Conservation (phyloP, 2,797 vertebrate genomes). For the Naso thynnoides region DNA sequence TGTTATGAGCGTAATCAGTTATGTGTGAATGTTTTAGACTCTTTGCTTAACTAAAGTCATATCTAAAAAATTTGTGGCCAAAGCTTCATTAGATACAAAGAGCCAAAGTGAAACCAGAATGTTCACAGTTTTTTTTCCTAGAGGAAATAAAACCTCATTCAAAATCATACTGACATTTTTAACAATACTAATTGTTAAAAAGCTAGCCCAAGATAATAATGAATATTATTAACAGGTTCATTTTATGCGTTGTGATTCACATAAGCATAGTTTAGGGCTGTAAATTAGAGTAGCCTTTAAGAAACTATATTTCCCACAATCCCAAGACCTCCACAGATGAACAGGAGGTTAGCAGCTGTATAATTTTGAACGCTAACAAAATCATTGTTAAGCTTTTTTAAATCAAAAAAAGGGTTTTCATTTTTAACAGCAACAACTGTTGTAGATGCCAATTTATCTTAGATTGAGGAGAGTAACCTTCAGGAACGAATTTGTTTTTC, state of each 20-base stretch:
- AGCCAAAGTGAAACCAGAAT: too few species aligned
- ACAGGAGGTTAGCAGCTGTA: not conserved
- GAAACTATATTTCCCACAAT: not conserved
- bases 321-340: not conserved
- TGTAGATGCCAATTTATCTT: not conserved
- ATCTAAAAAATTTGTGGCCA: too few species aligned
- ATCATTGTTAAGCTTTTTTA: not conserved
- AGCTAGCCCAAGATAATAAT: not conserved
- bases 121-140: too few species aligned
- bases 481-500: not conserved
- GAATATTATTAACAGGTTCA: too few species aligned
- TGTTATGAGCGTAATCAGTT: not conserved
- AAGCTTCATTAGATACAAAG: too few species aligned
- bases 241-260: not conserved
- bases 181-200: not conserved
- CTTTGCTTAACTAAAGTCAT: too few species aligned
- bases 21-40: not conserved
- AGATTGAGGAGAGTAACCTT: not conserved
- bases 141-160: too few species aligned
- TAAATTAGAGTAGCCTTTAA: not conserved
- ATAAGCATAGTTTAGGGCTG: not conserved
- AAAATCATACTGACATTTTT: not conserved
- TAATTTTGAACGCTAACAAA: not conserved
- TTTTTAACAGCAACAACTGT: conserved; percentile 2
- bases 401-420: not conserved